Evolutionary conservation across 2,113 vertebrate species (phyloP).

Genomic region (Empidonax traillii): DNA sequence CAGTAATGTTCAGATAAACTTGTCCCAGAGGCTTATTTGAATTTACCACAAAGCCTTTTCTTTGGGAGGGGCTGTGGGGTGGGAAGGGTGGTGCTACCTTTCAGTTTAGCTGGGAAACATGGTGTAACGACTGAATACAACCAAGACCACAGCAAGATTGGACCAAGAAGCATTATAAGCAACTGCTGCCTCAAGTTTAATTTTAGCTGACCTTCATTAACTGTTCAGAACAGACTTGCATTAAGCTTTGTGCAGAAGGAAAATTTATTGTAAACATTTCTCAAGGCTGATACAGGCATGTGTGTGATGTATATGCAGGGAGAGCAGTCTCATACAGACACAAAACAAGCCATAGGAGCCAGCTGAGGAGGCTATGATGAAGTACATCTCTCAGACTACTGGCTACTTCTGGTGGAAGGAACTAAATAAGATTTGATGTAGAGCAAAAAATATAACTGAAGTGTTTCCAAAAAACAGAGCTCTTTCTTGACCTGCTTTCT

Average conservation of each 20-base stretch:
- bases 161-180: background rate
- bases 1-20: background rate
- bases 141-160: background rate
- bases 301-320: background rate
- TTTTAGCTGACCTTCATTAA: background rate
- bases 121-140: background rate
- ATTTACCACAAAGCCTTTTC: background rate
- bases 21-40: background rate
- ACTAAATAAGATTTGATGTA: background rate
- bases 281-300: background rate
- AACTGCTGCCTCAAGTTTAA: background rate
- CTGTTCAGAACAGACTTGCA: background rate
- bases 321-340: background rate
- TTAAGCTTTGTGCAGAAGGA: background rate
- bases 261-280: background rate
- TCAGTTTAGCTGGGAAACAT: background rate
- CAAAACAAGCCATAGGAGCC: background rate
- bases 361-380: background rate
- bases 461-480: background rate
- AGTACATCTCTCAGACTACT: background rate
- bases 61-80: background rate
- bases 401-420: background rate
- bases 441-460: background rate
- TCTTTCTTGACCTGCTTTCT: background rate
- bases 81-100: background rate